Evolutionary conservation across 1,140 invertebrate genomes (phyloP).

Genomic region (Euschistus heros): DNA sequence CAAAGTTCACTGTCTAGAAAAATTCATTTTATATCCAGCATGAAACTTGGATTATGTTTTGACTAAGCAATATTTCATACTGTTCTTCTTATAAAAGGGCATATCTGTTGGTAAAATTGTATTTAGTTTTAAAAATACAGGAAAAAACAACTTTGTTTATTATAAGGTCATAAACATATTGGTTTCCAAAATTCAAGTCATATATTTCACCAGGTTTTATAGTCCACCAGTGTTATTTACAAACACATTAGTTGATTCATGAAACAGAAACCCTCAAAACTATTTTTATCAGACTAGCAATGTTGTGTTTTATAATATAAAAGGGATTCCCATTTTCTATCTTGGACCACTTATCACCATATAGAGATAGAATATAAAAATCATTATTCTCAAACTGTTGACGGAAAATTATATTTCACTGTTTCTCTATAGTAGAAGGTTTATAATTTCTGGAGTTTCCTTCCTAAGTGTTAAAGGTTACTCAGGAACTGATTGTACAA

Average conservation of each 20-base stretch:
- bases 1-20: not conserved
- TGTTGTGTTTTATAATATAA: not conserved
- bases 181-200: too few species aligned
- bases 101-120: too few species aligned
- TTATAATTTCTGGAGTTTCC: not conserved
- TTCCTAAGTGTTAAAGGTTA: not conserved
- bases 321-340: not conserved
- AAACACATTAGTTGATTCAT: too few species aligned
- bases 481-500: slow-evolving; percentile 29
- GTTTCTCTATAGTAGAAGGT: not conserved
- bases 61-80: not conserved
- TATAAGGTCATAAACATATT: too few species aligned
- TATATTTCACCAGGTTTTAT: too few species aligned
- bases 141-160: too few species aligned
- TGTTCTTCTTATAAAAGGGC: too few species aligned
- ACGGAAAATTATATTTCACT: too few species aligned
- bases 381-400: not conserved
- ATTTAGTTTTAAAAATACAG: too few species aligned
- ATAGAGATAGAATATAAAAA: slow-evolving; percentile 2
- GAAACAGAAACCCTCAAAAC: too few species aligned
- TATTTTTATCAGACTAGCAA: not conserved
- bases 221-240: too few species aligned
- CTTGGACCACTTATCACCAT: not conserved
- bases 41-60: not conserved
- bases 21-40: not conserved